These are phyloP conservation scores for Plecotus auritus DNA, from an alignment of 2,113 vertebrate species.

Conservation along the genomic window DNA sequence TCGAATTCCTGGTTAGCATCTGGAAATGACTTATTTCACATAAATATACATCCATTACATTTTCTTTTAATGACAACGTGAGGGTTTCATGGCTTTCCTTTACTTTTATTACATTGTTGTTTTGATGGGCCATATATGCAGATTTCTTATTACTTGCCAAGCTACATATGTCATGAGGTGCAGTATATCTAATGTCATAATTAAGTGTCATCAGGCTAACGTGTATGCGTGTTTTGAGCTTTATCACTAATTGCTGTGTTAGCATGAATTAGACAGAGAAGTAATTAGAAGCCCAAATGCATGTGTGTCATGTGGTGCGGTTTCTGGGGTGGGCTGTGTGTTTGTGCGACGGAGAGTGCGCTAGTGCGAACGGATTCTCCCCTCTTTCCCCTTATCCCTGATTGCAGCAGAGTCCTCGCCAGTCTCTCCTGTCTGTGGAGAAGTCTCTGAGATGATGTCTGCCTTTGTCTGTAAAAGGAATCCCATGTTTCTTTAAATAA, in stretches of 20 bases:
- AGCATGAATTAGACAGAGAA: slow-evolving; percentile 73
- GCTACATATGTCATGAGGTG: slow-evolving; percentile 69
- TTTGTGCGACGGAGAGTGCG: accelerated
- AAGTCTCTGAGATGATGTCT: slow-evolving; percentile 34
- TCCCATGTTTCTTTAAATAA: slow-evolving; percentile 41
- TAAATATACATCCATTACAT: slow-evolving; percentile 59
- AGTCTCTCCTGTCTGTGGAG: not conserved
- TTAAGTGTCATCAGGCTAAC: slow-evolving; percentile 78
- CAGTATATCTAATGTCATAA: slow-evolving; percentile 73
- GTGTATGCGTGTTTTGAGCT: slow-evolving; percentile 73
- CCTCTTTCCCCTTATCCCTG: not conserved
- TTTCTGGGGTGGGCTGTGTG: not conserved
- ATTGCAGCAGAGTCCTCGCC: not conserved
- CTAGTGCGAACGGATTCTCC: not conserved
- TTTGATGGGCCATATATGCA: slow-evolving; percentile 66
- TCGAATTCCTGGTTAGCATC: slow-evolving; percentile 27
- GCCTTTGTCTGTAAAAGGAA: not conserved
- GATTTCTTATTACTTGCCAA: slow-evolving; percentile 72
- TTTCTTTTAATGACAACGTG: slow-evolving; percentile 74
- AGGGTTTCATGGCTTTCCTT: slow-evolving; percentile 65
- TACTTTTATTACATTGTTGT: slow-evolving; percentile 65
- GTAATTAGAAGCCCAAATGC: slow-evolving; percentile 71
- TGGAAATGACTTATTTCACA: slow-evolving; percentile 62
- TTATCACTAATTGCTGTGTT: slow-evolving; percentile 78
- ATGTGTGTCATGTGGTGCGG: slow-evolving; percentile 38